Percentiles rank a stretch among this genome's conserved stretches.
Evolutionary conservation across 2,797 vertebrate genomes (phyloP).

Genomic region (Anomalospiza imberbis): DNA sequence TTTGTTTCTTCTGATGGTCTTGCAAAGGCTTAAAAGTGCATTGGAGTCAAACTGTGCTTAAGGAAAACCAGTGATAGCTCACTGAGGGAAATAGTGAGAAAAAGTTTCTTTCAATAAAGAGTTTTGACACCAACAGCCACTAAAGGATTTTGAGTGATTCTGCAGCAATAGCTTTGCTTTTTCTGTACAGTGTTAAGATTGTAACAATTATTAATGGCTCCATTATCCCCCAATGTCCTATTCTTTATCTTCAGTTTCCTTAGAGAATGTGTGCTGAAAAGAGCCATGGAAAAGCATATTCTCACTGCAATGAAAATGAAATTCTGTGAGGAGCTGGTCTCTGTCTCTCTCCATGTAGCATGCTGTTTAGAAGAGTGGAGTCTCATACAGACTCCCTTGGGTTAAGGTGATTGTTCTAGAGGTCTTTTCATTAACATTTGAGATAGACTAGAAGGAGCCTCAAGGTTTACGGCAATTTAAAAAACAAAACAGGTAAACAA

Average conservation of each 20-base stretch:
- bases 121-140: background rate
- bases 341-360: background rate
- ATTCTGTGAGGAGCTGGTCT: background rate
- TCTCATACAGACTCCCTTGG: background rate
- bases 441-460: background rate
- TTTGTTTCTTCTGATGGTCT: conserved; percentile 20
- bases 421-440: background rate
- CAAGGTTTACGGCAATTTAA: background rate
- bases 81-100: background rate
- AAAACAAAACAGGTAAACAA: background rate
- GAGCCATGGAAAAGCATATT: background rate
- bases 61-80: background rate
- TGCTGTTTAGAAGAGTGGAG: background rate
- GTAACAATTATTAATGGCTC: background rate
- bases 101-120: background rate
- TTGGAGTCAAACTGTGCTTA: conserved; percentile 5
- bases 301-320: background rate
- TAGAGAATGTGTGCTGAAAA: background rate
- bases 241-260: background rate
- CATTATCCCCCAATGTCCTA: background rate
- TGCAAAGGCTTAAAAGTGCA: background rate
- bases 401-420: background rate
- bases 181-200: background rate
- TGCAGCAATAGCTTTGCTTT: conserved; percentile 1
- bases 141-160: background rate